Conservation (phyloP, 1,140 invertebrate genomes). For the Drosophila erecta region DNA sequence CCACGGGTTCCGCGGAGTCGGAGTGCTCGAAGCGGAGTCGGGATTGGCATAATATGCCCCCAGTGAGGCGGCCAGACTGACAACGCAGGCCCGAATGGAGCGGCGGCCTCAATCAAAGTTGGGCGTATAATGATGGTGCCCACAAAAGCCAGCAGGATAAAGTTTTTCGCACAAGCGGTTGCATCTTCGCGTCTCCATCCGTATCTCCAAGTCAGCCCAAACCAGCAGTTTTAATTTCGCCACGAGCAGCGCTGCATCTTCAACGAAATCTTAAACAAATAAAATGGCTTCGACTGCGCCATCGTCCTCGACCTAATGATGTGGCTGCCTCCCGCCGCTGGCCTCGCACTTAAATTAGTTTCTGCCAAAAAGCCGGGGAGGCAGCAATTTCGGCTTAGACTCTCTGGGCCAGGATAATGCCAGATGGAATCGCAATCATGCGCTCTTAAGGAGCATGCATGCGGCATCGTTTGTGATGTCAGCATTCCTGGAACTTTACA, state of each 20-base stretch:
- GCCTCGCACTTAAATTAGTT: constrained; percentile 59
- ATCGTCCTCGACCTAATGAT: constrained; percentile 63
- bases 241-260: constrained; percentile 45
- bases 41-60: constrained; percentile 46
- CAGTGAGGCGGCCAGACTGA: constrained; percentile 9
- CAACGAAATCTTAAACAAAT: constrained; percentile 75
- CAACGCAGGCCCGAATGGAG: not conserved
- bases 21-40: constrained; percentile 5
- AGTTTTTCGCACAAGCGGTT: constrained; percentile 64
- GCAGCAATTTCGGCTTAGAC: constrained; percentile 11
- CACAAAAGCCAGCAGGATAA: constrained; percentile 60
- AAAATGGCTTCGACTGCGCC: constrained; percentile 47
- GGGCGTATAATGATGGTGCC: constrained; percentile 60
- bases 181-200: constrained; percentile 49
- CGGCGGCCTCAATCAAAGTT: constrained; percentile 72
- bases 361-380: constrained; percentile 29
- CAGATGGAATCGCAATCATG: not conserved
- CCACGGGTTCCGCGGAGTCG: not conserved
- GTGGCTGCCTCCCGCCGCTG: constrained; percentile 45
- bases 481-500: too few species aligned
- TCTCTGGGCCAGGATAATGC: not conserved
- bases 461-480: too few species aligned
- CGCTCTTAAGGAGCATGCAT: not conserved
- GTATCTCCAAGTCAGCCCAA: constrained; percentile 25
- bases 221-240: constrained; percentile 77